Percentiles rank a stretch among this genome's conserved stretches.
Evolutionary conservation across 1,140 invertebrate genomes (phyloP).

Genomic region (Dreissena rostriformis): DNA sequence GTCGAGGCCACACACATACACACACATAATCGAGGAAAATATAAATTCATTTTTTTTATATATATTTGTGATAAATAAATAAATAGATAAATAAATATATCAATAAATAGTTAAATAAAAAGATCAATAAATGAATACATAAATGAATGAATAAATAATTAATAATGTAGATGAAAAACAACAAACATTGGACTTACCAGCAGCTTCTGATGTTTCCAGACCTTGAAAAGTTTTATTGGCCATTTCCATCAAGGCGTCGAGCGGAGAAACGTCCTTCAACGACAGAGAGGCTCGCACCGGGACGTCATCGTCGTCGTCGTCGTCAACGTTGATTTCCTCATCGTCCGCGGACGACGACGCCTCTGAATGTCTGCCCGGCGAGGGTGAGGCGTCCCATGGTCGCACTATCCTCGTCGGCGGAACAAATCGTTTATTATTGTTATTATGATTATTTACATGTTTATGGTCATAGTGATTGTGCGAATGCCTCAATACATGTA

Average conservation of each 20-base stretch:
- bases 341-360: slow-evolving; percentile 69
- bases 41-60: not conserved
- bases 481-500: not conserved
- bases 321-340: slow-evolving; percentile 72
- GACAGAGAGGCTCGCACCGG: slow-evolving; percentile 64
- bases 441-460: slow-evolving; percentile 41
- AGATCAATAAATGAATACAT: not conserved
- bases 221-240: slow-evolving; percentile 98
- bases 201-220: slow-evolving; percentile 82
- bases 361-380: slow-evolving; percentile 75
- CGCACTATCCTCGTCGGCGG: slow-evolving; percentile 86
- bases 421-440: slow-evolving; percentile 46
- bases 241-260: slow-evolving; percentile 98
- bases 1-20: too few species aligned
- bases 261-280: slow-evolving; percentile 85
- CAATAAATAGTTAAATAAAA: not conserved
- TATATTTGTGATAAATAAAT: not conserved
- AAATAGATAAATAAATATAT: not conserved
- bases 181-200: slow-evolving; percentile 53
- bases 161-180: not conserved
- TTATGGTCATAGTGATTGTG: not conserved
- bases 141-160: slow-evolving; percentile 2
- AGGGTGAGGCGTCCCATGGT: slow-evolving; percentile 88
- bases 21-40: not conserved
- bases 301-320: slow-evolving; percentile 71